Base-by-base conservation (phyloP, 2,113 vertebrate genomes). In the Montifringilla adamsi region DNA sequence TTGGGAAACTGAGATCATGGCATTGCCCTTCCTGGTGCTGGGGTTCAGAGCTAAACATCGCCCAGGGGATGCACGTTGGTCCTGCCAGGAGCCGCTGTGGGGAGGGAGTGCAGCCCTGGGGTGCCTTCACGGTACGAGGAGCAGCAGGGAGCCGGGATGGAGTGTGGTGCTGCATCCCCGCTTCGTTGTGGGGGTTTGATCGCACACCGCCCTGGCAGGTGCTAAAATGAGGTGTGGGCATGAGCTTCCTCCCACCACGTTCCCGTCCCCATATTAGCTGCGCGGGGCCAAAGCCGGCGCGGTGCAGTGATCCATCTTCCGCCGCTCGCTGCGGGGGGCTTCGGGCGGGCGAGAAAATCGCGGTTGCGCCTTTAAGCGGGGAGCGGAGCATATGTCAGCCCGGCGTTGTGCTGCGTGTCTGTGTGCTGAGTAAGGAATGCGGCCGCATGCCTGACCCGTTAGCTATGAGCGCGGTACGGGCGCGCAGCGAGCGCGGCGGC, bases 361-460 rank as follows among this genome's bases (percentile, higher is more conserved):
- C 39, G 26, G 78, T 95, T 94, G 96, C 52, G 94, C 94, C 96
- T 97, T 98, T 97, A 96, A 97, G 96, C 89, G 6, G 91, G 27
- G 87, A 93, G 92, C 27, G 64, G 53, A 86, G 95, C 89, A 44
- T 95, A 35, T 92, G 94, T 80, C 93, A 85, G 82, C 31, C 97
- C 84, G 97, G 96, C 97, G 98, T 97, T 98, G 98, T 97, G 96
- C 98, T 92, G 94, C 98, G 98, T 98, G 98, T 98, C 99, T 99
- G 98, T 95, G 98, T 97, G 98, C 97, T 99, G 98, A 99, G 98
- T 98, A 98, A 99, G 98, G 98, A 99, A 98, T 99, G 98, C 96
- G 98, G 98, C 98, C 98, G 98, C 98, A 91, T 96, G 95, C 97
- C 96, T 97, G 96, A 96, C 95, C 97, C 97, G 89, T 97, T 96